phyloP scores from a whole-genome alignment of 2,888 invertebrate species.

The Amphipyra tragopoginis region DNA sequence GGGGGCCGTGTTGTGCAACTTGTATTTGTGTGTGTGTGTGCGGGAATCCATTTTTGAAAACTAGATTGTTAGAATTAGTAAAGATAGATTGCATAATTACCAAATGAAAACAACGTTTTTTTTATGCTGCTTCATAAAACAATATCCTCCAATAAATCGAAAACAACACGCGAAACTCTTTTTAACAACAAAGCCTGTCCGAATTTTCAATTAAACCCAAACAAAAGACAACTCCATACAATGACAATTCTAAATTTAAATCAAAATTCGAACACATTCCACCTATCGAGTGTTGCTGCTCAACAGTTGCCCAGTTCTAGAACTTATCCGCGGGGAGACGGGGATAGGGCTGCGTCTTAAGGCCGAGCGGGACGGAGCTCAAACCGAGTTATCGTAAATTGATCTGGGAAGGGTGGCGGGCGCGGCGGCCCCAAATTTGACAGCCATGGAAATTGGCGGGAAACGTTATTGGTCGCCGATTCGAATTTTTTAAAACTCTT shows the following conservation, averaged over 20 bases:
- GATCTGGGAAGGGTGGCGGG: slow-evolving; percentile 83
- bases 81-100: neutral
- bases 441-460: slow-evolving; percentile 90
- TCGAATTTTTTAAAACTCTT: slow-evolving; percentile 66
- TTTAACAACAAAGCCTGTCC: neutral
- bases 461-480: slow-evolving; percentile 85
- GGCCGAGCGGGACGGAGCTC: slow-evolving; percentile 87
- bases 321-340: slow-evolving; percentile 85
- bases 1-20: slow-evolving; percentile 19
- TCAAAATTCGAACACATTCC: slow-evolving; percentile 37
- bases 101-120: neutral
- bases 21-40: slow-evolving; percentile 1
- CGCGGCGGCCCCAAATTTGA: slow-evolving; percentile 86
- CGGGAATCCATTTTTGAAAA: slow-evolving; percentile 9
- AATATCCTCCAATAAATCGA: neutral
- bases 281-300: slow-evolving; percentile 66
- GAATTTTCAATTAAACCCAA: slow-evolving; percentile 28
- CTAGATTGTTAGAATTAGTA: neutral
- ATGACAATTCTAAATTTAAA: slow-evolving; percentile 31
- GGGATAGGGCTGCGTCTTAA: slow-evolving; percentile 84
- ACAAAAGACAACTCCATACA: slow-evolving; percentile 13
- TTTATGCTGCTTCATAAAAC: no score
- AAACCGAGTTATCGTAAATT: slow-evolving; percentile 89
- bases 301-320: slow-evolving; percentile 80
- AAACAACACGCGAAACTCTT: neutral